Evolutionary conservation across 2,113 vertebrate genomes (phyloP).

Genomic region (Mesembrinibis cayennensis): DNA sequence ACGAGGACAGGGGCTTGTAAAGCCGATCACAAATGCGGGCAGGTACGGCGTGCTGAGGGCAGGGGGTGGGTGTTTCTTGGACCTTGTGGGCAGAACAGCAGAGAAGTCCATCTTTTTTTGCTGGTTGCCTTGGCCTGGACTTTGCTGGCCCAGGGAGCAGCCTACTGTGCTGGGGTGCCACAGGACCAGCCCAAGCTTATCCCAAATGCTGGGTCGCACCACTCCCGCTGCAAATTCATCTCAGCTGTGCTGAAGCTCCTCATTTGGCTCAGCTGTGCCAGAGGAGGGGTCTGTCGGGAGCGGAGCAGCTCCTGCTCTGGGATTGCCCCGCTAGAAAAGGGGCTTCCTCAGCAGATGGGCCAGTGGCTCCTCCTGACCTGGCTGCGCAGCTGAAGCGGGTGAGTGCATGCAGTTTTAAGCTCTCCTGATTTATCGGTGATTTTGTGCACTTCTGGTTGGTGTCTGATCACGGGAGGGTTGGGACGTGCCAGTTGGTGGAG

Average conservation of each 20-base stretch:
- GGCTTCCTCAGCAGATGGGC: fast-evolving
- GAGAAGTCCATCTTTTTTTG: no score
- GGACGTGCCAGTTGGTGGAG: background rate
- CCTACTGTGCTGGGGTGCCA: background rate
- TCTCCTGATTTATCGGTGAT: fast-evolving
- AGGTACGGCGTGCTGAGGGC: fast-evolving
- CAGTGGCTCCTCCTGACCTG: background rate
- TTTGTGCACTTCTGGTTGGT: background rate
- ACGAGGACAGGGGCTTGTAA: background rate
- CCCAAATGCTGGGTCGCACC: fast-evolving
- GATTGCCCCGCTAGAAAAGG: background rate
- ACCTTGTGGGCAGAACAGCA: background rate
- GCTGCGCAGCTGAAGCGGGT: fast-evolving
- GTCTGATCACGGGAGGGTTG: fast-evolving
- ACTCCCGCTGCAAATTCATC: fast-evolving
- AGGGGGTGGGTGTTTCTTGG: background rate
- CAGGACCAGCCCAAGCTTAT: background rate
- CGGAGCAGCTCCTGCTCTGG: background rate
- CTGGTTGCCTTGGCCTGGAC: background rate
- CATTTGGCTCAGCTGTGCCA: background rate
- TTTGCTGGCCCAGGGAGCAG: background rate
- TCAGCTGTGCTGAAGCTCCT: background rate
- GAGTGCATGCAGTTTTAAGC: background rate
- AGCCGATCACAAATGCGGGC: background rate
- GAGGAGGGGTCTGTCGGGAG: background rate